Base-by-base conservation (phyloP, 2,113 vertebrate species). In the Taurulus bubalis region DNA sequence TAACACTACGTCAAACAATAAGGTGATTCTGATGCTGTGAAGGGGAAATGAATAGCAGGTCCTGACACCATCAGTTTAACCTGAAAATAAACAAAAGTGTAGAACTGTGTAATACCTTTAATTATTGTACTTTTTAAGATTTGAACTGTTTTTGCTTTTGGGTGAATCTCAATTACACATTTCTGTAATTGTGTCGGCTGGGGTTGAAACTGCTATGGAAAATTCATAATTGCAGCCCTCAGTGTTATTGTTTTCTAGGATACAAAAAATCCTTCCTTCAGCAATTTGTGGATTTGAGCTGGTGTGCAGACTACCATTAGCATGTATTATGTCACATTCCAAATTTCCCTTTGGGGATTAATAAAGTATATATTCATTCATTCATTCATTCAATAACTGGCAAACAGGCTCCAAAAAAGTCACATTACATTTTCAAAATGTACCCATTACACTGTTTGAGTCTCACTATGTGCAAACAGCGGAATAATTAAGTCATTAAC, bases 401-500 rank as follows among this genome's bases (percentile, higher is more conserved):
- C 20, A 71, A 15, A 22, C 16, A 22, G 8, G 60, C 63, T 62
- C 3, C 3, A 26, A 76, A 59, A 71, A 65, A 49, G 45, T 70
- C 16, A 15, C 59, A 56, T 42, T 71, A 15, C 18, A 15, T 62
- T 66, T 49, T 34, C 9, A 22, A 32, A 62, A 32, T 26, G 18
- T 62, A 47, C 14, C 63, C 12, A 49, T 68, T 28, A 71, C 3
- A 14, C 69, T 16, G 63, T 40, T 6, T 42, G 30, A 59, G 60
- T 45, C 18, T 64, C 26, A 24, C 32, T 67, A n/a, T 74, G 73
- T 56, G 40, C 53, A 85, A 71, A 81, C 71, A 70, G 70, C 30
- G 14, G n/a, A 77, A 47, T 8, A 74, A 71, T 74, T 2, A 77
- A 65, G 60, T 82, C 63, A 76, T 82, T 82, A 86, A 71, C 15